Base-by-base conservation (phyloP, 2,113 vertebrate genomes). In the Suncus etruscus region DNA sequence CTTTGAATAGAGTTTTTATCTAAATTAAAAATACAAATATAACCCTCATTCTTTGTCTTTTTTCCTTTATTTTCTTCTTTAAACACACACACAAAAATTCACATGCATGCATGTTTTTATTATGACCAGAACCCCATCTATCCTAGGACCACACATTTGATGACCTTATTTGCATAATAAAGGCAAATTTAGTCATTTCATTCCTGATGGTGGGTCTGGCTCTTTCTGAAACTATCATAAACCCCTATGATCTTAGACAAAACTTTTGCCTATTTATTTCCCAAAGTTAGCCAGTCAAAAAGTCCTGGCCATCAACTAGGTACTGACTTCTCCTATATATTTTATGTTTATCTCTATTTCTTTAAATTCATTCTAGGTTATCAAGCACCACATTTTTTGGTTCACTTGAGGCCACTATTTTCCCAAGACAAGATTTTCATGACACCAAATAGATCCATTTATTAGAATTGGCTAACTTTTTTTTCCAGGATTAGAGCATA, bases 361-460 rank as follows among this genome's bases (percentile, higher is more conserved):
- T 32, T 11, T 20, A 45, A 73, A 63, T 50, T 50, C 48, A 8
- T 9, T 1, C 8, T 50, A 54, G 12, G 47, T 61, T 20, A 61
- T 61, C 20, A 61, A 61, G 58, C 2, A 8, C 7, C 58, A 20
- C 22, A 20, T 20, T 61, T 61, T 54, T 22, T 61, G 58, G 1
- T 61, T 20, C 58, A 61, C 6, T 39, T 61, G 58, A 22, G 51
- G 51, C 51, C 15, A 54, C 15, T 54, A 54, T 12, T 54, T 54
- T 54, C 10, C 10, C 51, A 54, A 90, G 48, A 69, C 11, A 88
- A 63, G 11, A 9, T 25, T 77, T 89, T 45, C 3, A 11, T n/a
- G 31, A 47, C 10, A 89, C 27, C 68, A 79, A 83, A 90, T 79
- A 18, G 72, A 77, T 77, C 32, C 27, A 11, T 85, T 91, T 3